These are phyloP conservation scores for Emmelina monodactyla DNA, from an alignment of 2,888 invertebrate genomes.

Conservation along the genomic window DNA sequence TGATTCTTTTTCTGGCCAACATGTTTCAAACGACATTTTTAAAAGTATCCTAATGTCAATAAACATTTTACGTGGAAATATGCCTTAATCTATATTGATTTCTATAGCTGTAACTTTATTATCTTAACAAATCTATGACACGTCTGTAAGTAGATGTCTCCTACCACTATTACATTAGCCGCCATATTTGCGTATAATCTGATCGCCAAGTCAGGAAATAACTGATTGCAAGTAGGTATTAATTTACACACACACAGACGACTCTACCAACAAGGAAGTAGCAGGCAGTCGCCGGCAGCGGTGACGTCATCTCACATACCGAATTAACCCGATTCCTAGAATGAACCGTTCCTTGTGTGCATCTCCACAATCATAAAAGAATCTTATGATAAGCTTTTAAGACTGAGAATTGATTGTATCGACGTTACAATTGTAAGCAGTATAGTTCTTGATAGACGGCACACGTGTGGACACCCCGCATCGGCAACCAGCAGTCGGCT, in stretches of 20 bases:
- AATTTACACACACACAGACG: not conserved
- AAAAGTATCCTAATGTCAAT: too few species aligned
- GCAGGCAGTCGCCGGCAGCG: slow-evolving; percentile 20
- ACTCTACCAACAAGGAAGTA: slow-evolving; percentile 32
- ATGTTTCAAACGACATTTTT: too few species aligned
- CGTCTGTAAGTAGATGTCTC: too few species aligned
- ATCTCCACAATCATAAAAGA: slow-evolving; percentile 27
- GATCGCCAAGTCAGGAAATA: slow-evolving; percentile 10
- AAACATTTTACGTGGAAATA: too few species aligned
- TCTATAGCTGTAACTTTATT: too few species aligned
- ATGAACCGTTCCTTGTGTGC: slow-evolving; percentile 40
- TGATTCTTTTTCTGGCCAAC: too few species aligned
- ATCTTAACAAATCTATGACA: too few species aligned
- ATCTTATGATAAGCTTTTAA: not conserved
- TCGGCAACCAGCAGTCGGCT: not conserved
- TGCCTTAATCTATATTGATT: too few species aligned
- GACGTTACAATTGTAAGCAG: not conserved
- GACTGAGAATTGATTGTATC: not conserved
- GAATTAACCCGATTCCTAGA: slow-evolving; percentile 58
- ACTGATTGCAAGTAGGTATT: slow-evolving; percentile 5
- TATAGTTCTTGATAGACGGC: slow-evolving; percentile 33
- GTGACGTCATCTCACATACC: slow-evolving; percentile 44
- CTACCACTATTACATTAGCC: too few species aligned
- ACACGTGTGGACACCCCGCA: slow-evolving; percentile 37
- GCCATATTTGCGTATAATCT: slow-evolving; percentile 2